Percentiles rank a stretch among this genome's conserved stretches.
Evolutionary conservation across 1,140 invertebrate genomes (phyloP).

Genomic region (Fopius arisanus): DNA sequence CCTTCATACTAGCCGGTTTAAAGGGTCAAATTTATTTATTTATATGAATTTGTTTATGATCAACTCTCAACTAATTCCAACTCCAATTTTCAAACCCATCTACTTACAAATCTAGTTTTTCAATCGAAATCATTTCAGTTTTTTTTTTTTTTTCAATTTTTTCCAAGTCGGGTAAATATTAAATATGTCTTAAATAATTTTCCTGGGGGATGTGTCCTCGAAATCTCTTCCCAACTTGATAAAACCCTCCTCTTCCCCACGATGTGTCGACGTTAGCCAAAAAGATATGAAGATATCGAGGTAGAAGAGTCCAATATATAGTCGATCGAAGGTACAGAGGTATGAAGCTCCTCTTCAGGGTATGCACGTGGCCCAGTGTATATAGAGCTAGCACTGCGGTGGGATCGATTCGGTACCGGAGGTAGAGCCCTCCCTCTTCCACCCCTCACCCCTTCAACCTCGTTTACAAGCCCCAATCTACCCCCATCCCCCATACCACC

Average conservation of each 20-base stretch:
- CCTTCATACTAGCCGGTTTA: not conserved
- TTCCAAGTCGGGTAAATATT: no score
- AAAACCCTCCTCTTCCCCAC: not conserved
- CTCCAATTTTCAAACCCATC: no score
- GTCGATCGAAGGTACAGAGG: not conserved
- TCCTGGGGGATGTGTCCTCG: not conserved
- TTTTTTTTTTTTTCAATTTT: no score
- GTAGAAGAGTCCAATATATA: not conserved
- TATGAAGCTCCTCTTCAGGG: conserved; percentile 39
- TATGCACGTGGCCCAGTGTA: conserved; percentile 58
- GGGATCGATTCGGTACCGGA: conserved; percentile 59
- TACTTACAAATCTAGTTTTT: no score
- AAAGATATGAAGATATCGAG: not conserved
- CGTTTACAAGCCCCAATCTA: conserved; percentile 61
- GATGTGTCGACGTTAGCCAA: not conserved
- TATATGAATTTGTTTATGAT: not conserved
- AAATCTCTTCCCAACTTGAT: not conserved
- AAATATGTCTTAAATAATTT: no score
- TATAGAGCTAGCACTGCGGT: conserved; percentile 49
- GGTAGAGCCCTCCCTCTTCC: conserved; percentile 4
- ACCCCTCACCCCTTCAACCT: conserved; percentile 33
- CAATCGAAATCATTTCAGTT: no score
- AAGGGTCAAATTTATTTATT: not conserved
- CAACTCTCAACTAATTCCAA: no score
- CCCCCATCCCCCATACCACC: conserved; percentile 30